These are phyloP conservation scores for Melanaphis sacchari DNA, from an alignment of 1,140 invertebrate genomes.

Conservation along the genomic window DNA sequence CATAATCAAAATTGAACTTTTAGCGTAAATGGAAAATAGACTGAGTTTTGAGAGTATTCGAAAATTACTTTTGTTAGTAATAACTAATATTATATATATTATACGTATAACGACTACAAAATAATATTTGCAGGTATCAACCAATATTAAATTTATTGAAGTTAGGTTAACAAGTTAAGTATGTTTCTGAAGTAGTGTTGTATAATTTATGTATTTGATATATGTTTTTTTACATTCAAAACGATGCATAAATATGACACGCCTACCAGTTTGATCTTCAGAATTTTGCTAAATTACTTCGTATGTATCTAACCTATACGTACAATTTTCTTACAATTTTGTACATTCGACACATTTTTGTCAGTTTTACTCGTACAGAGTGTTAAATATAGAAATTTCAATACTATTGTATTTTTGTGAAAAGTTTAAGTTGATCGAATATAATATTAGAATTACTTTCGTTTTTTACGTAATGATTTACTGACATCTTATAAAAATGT, in stretches of 20 bases:
- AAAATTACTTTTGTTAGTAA: background rate
- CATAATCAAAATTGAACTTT: conserved; percentile 16
- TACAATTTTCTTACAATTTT: too few relatives aligned
- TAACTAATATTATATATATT: too few relatives aligned
- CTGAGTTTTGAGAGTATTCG: background rate
- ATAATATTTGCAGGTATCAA: background rate
- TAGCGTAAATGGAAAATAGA: background rate
- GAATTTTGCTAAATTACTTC: background rate
- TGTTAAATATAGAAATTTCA: background rate
- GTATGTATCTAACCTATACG: too few relatives aligned
- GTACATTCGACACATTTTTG: background rate
- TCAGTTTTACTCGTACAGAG: background rate
- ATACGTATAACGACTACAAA: background rate
- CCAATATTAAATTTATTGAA: background rate
- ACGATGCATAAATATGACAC: background rate
- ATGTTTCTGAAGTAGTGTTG: background rate
- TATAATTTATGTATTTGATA: background rate
- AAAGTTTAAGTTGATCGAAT: background rate
- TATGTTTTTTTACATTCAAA: background rate
- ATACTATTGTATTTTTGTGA: background rate
- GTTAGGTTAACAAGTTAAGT: background rate
- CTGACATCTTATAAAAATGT: background rate
- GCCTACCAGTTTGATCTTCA: background rate
- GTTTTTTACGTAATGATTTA: background rate
- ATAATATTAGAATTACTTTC: background rate